A percentile compares a stretch with the other conserved stretches of the same genome.
phyloP scores from a whole-genome alignment of 2,888 invertebrate species.

The Eupeodes latifasciatus region DNA sequence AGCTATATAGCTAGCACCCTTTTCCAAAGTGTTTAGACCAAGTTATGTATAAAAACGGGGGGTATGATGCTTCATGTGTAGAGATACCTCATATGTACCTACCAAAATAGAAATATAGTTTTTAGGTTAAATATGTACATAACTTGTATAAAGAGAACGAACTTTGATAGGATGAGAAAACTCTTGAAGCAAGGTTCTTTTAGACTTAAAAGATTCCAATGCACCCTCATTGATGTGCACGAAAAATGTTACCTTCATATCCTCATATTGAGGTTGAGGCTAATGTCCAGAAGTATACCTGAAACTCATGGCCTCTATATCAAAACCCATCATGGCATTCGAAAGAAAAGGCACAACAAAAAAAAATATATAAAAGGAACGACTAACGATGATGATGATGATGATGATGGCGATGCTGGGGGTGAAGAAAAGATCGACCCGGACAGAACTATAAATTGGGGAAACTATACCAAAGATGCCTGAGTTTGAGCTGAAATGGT shows the following conservation, averaged over 20 bases:
- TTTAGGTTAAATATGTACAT: constrained; percentile 50
- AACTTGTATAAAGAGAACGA: constrained; percentile 1
- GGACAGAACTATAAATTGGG: constrained; percentile 63
- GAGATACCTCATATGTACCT: neutral
- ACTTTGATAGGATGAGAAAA: constrained; percentile 38
- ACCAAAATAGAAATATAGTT: constrained; percentile 39
- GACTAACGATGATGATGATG: neutral
- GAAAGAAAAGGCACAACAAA: constrained; percentile 46
- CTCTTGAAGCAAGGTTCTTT: constrained; percentile 74
- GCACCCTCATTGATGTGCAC: constrained; percentile 75
- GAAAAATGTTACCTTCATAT: constrained; percentile 72
- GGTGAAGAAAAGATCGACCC: constrained; percentile 22
- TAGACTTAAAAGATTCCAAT: constrained; percentile 74
- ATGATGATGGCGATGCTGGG: constrained; percentile 21
- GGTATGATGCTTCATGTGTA: neutral
- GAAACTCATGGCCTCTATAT: constrained; percentile 73
- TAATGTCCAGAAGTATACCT: constrained; percentile 67
- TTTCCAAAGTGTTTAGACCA: neutral
- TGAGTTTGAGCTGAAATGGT: constrained; percentile 55
- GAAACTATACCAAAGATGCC: constrained; percentile 61
- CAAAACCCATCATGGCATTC: constrained; percentile 59
- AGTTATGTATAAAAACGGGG: constrained; percentile 34
- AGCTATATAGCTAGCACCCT: constrained; percentile 40
- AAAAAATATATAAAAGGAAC: constrained; percentile 3
- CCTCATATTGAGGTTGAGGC: constrained; percentile 69